Percentiles rank a stretch among this genome's conserved stretches.
phyloP scores from a whole-genome alignment of 2,113 vertebrate genomes.

The Alexandromys fortis region DNA sequence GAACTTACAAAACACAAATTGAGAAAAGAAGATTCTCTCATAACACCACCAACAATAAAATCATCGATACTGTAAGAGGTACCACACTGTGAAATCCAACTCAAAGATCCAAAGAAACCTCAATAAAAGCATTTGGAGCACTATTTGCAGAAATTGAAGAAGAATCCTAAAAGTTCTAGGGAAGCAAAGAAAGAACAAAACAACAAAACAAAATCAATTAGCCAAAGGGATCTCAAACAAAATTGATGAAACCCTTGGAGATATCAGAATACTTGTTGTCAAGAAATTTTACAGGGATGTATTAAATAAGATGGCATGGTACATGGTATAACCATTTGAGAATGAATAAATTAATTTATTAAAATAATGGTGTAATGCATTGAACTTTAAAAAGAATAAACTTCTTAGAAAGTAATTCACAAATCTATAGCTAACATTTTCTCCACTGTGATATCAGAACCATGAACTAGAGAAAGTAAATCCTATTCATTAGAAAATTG shows the following conservation, averaged over 20 bases:
- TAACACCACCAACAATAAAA: not conserved
- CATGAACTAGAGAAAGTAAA: not conserved
- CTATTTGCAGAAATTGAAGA: not conserved
- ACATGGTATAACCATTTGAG: not conserved
- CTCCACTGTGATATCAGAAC: not conserved
- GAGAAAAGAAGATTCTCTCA: not conserved
- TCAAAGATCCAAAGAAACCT: not conserved
- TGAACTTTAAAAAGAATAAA: not conserved
- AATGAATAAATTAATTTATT: not conserved
- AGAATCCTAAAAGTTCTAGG: not conserved
- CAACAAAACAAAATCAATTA: not conserved
- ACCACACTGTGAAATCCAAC: not conserved
- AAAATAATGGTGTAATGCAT: not conserved
- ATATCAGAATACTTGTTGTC: not conserved
- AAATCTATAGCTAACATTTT: not conserved
- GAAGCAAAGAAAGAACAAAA: not conserved
- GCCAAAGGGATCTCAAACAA: not conserved
- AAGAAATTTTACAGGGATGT: not conserved
- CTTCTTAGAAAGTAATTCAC: not conserved
- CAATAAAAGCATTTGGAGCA: not conserved
- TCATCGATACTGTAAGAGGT: not conserved
- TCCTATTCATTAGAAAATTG: not conserved
- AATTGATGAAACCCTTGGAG: not conserved
- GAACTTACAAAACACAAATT: not conserved
- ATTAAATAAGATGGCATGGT: not conserved